Evolutionary conservation across 2,888 invertebrate genomes (phyloP).

Genomic region (Elysia crispata): DNA sequence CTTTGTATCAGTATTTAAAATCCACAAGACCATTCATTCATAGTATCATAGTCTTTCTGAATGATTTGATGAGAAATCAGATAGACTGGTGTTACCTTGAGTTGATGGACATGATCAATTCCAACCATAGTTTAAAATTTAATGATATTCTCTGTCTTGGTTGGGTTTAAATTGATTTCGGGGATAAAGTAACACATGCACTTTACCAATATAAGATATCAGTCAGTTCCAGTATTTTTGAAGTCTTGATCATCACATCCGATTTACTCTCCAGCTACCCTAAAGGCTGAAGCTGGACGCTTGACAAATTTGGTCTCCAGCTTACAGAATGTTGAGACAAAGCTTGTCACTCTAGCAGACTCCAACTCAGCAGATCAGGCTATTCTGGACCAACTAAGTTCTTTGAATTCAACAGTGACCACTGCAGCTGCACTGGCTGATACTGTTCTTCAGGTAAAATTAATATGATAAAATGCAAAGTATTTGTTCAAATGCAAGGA

Average conservation of each 20-base stretch:
- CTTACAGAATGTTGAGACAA: slow-evolving; percentile 1
- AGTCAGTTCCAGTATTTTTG: not conserved
- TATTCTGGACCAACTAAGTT: slow-evolving; percentile 13
- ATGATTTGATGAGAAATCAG: no score
- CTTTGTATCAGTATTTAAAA: no score
- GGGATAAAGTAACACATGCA: no score
- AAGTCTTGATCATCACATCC: not conserved
- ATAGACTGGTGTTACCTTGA: no score
- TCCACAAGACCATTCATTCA: no score
- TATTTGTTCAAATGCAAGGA: not conserved
- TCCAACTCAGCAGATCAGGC: slow-evolving; percentile 20
- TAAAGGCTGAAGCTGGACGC: not conserved
- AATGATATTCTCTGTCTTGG: no score
- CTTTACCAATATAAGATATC: not conserved
- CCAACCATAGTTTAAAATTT: no score
- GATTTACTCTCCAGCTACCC: not conserved
- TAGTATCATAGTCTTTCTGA: no score
- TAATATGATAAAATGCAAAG: not conserved
- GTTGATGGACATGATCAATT: no score
- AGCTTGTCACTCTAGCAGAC: slow-evolving; percentile 24
- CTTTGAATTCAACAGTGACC: slow-evolving; percentile 24
- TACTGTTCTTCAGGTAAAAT: slow-evolving; percentile 20
- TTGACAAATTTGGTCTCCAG: slow-evolving; percentile 9
- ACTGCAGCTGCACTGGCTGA: not conserved
- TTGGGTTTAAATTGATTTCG: no score